phyloP scores from a whole-genome alignment of 2,888 invertebrate genomes.

The Drosophila kambysellisi region DNA sequence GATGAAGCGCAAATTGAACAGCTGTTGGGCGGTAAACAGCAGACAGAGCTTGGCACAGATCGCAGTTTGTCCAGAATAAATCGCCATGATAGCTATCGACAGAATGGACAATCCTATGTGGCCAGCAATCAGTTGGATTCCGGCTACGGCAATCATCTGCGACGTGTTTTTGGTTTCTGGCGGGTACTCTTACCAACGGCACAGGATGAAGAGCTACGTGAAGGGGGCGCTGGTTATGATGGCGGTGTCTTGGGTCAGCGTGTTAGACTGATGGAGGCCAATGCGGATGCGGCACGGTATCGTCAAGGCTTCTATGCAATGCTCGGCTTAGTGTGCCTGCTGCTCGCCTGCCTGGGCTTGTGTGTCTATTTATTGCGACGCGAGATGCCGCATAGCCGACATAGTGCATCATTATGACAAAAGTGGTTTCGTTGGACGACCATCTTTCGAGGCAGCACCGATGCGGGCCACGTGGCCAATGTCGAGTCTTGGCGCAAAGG shows the following conservation, averaged over 20 bases:
- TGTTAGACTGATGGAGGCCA: constrained; percentile 77
- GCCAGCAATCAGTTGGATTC: constrained; percentile 74
- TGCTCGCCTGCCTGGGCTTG: constrained; percentile 82
- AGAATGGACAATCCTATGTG: constrained; percentile 53
- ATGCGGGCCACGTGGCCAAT: constrained; percentile 58
- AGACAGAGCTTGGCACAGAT: constrained; percentile 34
- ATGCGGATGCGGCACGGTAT: constrained; percentile 83
- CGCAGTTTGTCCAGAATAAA: constrained; percentile 69
- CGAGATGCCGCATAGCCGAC: constrained; percentile 65
- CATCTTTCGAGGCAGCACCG: constrained; percentile 71
- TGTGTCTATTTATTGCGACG: constrained; percentile 84
- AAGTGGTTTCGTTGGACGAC: constrained; percentile 84
- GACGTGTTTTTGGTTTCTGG: constrained; percentile 84
- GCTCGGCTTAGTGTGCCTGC: constrained; percentile 81
- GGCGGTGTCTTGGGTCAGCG: constrained; percentile 72
- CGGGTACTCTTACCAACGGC: constrained; percentile 80
- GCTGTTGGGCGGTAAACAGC: constrained; percentile 63
- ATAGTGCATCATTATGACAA: constrained; percentile 82
- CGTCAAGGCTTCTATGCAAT: constrained; percentile 85
- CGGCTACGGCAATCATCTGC: constrained; percentile 81
- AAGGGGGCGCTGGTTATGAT: constrained; percentile 21
- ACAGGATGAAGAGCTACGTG: constrained; percentile 47
- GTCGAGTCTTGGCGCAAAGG: constrained; percentile 77
- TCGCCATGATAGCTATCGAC: constrained; percentile 70
- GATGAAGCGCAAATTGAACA: constrained; percentile 81